Conservation (phyloP, 2,113 vertebrate species). For the cattle (Bos taurus) region ARS-UCD2.0 NC_037346.1:24770001-24770500, state of each 20-base stretch:
- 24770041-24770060: conserved; percentile 90
- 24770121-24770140: conserved; percentile 95
- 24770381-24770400: not conserved
- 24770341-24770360: not conserved
- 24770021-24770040: conserved; percentile 91
- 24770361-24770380: not conserved
- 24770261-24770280: not conserved
- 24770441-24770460: not conserved
- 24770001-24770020: conserved; percentile 84
- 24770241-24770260: not conserved
- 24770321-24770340: not conserved
- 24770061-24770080: conserved; percentile 95
- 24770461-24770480: not conserved
- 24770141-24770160: not conserved
- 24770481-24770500: conserved; percentile 2
- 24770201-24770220: not conserved
- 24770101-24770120: conserved; percentile 84
- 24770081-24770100: conserved; percentile 97
- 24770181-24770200: not conserved
- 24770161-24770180: not conserved
- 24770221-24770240: not conserved
- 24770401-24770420: not conserved
- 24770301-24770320: not conserved
- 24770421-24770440: not conserved
- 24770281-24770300: not conserved